These are phyloP conservation scores for Actinernus sp. DNA, from an alignment of 92 coral and sea anemone species.

Conservation along the genomic window DNA sequence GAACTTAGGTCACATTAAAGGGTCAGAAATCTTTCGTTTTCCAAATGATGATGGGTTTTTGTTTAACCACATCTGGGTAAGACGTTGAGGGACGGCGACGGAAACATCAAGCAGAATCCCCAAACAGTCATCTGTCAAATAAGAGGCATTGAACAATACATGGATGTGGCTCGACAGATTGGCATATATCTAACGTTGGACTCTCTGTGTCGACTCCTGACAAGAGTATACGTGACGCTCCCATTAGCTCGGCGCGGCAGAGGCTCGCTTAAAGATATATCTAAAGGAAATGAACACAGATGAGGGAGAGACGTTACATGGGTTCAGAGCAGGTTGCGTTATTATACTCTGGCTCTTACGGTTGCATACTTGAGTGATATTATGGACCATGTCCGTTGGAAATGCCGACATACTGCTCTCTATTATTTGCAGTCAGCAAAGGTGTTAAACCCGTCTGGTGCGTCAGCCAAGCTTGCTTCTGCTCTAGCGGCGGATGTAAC, in stretches of 20 bases:
- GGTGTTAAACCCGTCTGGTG: background rate
- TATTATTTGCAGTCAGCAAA: background rate
- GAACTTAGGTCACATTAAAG: conserved; percentile 33
- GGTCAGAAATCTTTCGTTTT: conserved; percentile 40
- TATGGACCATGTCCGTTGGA: no score
- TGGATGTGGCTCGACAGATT: background rate
- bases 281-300: no score
- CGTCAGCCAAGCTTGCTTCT: background rate
- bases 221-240: no score
- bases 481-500: background rate
- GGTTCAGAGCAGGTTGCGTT: no score
- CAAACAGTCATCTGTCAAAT: background rate
- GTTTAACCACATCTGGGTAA: conserved; percentile 62
- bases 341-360: background rate
- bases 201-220: background rate
- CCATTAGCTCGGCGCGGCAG: no score
- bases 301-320: no score
- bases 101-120: background rate
- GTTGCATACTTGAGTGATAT: no score
- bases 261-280: no score
- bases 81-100: conserved; percentile 36
- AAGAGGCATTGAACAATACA: background rate
- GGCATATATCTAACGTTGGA: background rate
- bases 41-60: conserved; percentile 48
- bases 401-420: background rate